phyloP scores from a whole-genome alignment of 2,888 invertebrate species.

The Brachypterus glaber region DNA sequence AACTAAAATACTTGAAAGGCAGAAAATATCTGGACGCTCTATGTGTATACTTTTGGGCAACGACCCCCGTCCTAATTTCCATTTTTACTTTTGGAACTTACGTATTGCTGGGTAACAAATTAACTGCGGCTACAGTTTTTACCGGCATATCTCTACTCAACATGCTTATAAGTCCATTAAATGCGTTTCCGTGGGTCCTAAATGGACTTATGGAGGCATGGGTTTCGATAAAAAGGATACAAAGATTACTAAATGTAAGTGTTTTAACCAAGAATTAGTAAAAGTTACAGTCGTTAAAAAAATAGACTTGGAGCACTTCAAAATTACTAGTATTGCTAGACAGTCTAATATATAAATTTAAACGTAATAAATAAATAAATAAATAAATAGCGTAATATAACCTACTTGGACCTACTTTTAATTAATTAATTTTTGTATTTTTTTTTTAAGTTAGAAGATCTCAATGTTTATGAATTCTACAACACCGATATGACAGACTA shows the following conservation, averaged over 20 bases:
- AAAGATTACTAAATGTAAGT: slow-evolving; percentile 67
- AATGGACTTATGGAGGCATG: slow-evolving; percentile 94
- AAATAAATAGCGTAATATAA: too few species aligned
- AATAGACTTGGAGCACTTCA: too few species aligned
- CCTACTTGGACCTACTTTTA: too few species aligned
- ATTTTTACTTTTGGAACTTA: slow-evolving; percentile 75
- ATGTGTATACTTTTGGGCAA: slow-evolving; percentile 98
- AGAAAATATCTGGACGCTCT: slow-evolving; percentile 94
- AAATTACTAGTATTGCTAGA: too few species aligned
- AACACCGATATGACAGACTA: slow-evolving; percentile 38
- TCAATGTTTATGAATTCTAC: slow-evolving; percentile 56
- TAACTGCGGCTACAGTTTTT: slow-evolving; percentile 86
- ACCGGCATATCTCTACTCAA: slow-evolving; percentile 91
- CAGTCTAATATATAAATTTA: too few species aligned
- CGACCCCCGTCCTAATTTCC: slow-evolving; percentile 86
- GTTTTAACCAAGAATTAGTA: slow-evolving; percentile 6
- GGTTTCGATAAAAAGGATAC: slow-evolving; percentile 85
- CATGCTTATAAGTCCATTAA: slow-evolving; percentile 91
- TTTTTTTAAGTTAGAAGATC: slow-evolving; percentile 48
- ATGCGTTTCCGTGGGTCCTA: slow-evolving; percentile 97
- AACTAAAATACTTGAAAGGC: slow-evolving; percentile 68
- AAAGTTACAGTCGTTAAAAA: too few species aligned
- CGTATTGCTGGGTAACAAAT: slow-evolving; percentile 61
- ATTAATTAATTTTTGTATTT: too few species aligned
- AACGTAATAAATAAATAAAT: too few species aligned